Evolutionary conservation across 1,140 invertebrate genomes (phyloP).

Genomic region (Arion vulgaris): DNA sequence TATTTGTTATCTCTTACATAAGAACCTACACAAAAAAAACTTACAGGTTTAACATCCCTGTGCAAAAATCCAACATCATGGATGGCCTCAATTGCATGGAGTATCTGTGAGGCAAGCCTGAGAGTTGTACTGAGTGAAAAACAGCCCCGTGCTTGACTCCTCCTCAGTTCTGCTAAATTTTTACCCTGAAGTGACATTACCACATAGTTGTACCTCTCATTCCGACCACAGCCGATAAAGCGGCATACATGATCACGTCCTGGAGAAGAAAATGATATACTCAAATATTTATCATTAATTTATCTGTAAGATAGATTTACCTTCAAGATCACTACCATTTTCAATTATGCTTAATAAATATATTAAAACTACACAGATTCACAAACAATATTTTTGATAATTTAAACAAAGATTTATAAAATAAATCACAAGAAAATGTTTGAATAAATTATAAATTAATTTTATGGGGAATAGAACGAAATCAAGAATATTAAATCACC

Average conservation of each 20-base stretch:
- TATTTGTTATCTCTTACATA: too few species aligned
- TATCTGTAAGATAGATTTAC: too few species aligned
- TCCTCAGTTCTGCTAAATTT: conserved; percentile 95
- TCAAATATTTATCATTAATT: too few species aligned
- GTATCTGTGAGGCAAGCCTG: conserved; percentile 94
- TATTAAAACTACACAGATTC: too few species aligned
- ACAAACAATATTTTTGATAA: too few species aligned
- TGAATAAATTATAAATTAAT: too few species aligned
- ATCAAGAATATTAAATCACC: too few species aligned
- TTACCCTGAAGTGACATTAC: conserved; percentile 99
- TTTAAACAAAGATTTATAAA: too few species aligned
- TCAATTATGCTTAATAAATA: too few species aligned
- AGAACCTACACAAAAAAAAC: conserved; percentile 55
- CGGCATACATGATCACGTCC: conserved; percentile 95
- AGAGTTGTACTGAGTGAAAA: conserved; percentile 97
- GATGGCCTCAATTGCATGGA: conserved; percentile 98
- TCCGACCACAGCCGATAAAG: conserved; percentile 98
- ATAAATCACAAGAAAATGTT: too few species aligned
- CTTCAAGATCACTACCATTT: too few species aligned
- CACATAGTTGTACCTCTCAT: conserved; percentile 99
- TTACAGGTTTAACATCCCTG: conserved; percentile 98
- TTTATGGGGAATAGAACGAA: too few species aligned
- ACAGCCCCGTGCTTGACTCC: conserved; percentile 93
- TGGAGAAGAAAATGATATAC: conserved; percentile 69
- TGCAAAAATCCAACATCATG: conserved; percentile 99